A percentile compares a stretch with the other conserved stretches of the same genome.
Evolutionary conservation across 2,113 vertebrate species (phyloP).

Genomic region (Epinephelus lanceolatus): DNA sequence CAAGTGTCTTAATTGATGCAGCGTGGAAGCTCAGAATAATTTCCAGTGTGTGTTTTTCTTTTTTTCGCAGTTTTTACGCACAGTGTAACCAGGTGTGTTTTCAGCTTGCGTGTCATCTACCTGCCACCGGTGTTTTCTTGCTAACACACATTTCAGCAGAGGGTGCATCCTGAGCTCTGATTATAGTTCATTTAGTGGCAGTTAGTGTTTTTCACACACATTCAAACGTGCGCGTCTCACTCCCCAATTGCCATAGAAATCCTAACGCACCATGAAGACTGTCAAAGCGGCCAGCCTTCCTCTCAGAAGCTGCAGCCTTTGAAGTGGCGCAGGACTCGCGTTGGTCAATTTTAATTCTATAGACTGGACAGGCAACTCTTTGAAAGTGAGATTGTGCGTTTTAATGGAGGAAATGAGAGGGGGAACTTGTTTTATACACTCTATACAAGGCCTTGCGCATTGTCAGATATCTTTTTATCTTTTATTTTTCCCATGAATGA

Average conservation of each 20-base stretch:
- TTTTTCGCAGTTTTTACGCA: no score
- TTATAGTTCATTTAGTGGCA: constrained; percentile 90
- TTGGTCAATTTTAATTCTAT: constrained; percentile 94
- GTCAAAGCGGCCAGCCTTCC: constrained; percentile 92
- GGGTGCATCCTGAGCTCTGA: constrained; percentile 88
- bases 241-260: constrained; percentile 95
- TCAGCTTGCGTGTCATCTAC: constrained; percentile 20
- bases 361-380: constrained; percentile 88
- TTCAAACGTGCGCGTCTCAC: constrained; percentile 91
- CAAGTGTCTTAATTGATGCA: constrained; percentile 46
- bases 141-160: constrained; percentile 55
- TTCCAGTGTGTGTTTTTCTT: not conserved
- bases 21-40: not conserved
- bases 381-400: constrained; percentile 88
- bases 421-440: constrained; percentile 92
- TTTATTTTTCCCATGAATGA: constrained; percentile 97
- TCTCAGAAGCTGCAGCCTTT: constrained; percentile 92
- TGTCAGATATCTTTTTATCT: constrained; percentile 94
- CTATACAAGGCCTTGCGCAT: constrained; percentile 93
- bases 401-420: constrained; percentile 92
- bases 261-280: constrained; percentile 95
- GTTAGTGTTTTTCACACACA: constrained; percentile 91
- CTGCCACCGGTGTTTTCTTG: constrained; percentile 35
- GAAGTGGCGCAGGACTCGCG: constrained; percentile 92
- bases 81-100: not conserved